A percentile compares a stretch with the other conserved stretches of the same genome.
These are phyloP conservation scores for Brachyhypopomus gauderio DNA, from an alignment of 2,113 vertebrate species.

Conservation along the genomic window DNA sequence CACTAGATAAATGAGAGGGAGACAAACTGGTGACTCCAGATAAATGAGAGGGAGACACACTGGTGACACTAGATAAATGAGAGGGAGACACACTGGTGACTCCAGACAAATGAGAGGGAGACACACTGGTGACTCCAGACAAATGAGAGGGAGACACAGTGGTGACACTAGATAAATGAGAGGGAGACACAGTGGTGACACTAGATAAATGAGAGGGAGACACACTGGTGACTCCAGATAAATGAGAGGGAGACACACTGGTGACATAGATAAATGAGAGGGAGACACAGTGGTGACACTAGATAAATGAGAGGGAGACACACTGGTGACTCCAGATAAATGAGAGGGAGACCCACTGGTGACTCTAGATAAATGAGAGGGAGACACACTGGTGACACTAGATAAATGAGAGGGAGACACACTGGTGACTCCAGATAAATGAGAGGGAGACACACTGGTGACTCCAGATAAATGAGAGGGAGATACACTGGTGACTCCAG, in stretches of 20 bases:
- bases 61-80: constrained; percentile 54
- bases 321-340: constrained; percentile 51
- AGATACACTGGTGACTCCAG: constrained; percentile 24
- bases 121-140: constrained; percentile 17
- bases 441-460: constrained; percentile 40
- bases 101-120: constrained; percentile 56
- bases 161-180: constrained; percentile 55
- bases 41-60: constrained; percentile 52
- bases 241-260: constrained; percentile 50
- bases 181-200: constrained; percentile 26
- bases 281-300: constrained; percentile 24
- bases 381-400: constrained; percentile 20
- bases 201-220: constrained; percentile 55
- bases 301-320: constrained; percentile 54
- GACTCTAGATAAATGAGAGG: constrained; percentile 57
- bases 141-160: constrained; percentile 52
- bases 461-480: constrained; percentile 58
- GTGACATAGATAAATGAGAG: constrained; percentile 55
- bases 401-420: constrained; percentile 54
- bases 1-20: constrained; percentile 57
- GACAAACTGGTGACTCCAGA: constrained; percentile 35
- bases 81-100: constrained; percentile 29
- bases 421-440: constrained; percentile 50
- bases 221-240: constrained; percentile 43
- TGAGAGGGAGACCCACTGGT: constrained; percentile 40